Evolutionary conservation across 2,888 invertebrate species (phyloP).

Genomic region (Chaitophorus viminalis): DNA sequence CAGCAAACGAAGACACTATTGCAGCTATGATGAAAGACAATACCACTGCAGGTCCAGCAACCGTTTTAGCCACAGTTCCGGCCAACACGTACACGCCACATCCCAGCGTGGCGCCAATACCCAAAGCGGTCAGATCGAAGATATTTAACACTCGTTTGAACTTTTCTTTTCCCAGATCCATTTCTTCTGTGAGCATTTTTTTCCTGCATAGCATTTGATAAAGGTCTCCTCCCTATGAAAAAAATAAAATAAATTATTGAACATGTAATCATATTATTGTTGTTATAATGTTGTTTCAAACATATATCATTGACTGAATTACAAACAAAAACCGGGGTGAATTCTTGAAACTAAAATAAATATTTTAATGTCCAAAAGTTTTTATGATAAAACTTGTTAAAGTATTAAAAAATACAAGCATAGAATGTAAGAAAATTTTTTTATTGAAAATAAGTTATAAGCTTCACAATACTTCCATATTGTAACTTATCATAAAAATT

Average conservation of each 20-base stretch:
- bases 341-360: no score
- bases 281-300: neutral
- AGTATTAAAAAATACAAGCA: no score
- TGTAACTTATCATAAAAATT: no score
- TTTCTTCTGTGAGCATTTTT: neutral
- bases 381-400: no score
- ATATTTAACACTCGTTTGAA: slow-evolving; percentile 68
- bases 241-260: neutral
- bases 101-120: slow-evolving; percentile 69
- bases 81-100: slow-evolving; percentile 73
- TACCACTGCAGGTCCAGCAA: slow-evolving; percentile 71
- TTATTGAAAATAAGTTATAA: no score
- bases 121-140: slow-evolving; percentile 70
- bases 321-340: no score
- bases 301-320: no score
- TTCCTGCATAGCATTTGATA: slow-evolving; percentile 20
- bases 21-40: slow-evolving; percentile 72
- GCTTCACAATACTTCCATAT: no score
- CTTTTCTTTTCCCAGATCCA: slow-evolving; percentile 53
- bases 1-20: slow-evolving; percentile 71
- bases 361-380: no score
- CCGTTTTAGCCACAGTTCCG: slow-evolving; percentile 69
- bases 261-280: neutral
- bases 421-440: no score
- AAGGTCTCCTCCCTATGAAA: neutral